phyloP scores from a whole-genome alignment of 2,797 vertebrate genomes.

The Tadarida brasiliensis region DNA sequence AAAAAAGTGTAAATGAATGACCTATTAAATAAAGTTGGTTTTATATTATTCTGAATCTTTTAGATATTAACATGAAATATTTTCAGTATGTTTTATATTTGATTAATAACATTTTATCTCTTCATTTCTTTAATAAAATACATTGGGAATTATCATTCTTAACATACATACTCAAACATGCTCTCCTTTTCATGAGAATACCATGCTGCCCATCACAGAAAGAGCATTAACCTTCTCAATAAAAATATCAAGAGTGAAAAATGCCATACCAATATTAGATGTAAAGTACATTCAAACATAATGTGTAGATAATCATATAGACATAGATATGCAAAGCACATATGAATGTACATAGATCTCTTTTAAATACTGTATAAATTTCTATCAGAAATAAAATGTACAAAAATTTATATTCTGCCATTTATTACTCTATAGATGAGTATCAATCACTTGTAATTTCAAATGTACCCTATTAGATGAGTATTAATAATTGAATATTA shows the following conservation, averaged over 20 bases:
- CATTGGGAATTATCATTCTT: background rate
- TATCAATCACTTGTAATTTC: background rate
- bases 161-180: background rate
- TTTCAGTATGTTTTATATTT: background rate
- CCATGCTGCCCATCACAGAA: background rate
- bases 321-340: too few species aligned
- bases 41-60: background rate
- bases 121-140: background rate
- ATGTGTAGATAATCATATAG: background rate
- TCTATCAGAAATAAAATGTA: background rate
- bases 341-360: background rate
- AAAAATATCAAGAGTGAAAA: constrained; percentile 18
- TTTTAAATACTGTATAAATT: constrained; percentile 2
- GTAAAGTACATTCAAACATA: background rate
- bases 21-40: background rate
- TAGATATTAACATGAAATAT: background rate
- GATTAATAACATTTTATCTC: background rate
- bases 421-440: background rate
- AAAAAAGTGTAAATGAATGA: background rate
- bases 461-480: background rate
- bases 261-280: background rate
- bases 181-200: background rate
- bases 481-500: background rate
- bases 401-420: background rate
- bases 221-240: background rate